These are phyloP conservation scores for Pungitius pungitius DNA, from an alignment of 2,113 vertebrate genomes.

Conservation along the genomic window DNA sequence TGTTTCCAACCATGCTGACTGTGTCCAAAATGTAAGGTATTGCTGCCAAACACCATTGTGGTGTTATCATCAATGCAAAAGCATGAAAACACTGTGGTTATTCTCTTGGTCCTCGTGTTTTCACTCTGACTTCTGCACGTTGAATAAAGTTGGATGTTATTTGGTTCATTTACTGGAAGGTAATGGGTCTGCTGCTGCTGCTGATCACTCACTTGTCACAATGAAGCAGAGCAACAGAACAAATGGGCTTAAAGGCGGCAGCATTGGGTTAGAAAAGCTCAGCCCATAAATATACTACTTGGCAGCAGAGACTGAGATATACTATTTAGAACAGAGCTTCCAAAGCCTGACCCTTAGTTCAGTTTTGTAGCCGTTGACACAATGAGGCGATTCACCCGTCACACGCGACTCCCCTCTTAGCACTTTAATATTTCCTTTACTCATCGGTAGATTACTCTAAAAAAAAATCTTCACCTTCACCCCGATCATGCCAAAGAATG, in stretches of 20 bases:
- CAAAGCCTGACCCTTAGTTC: neutral
- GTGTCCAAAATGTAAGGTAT: conserved; percentile 8
- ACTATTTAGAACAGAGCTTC: neutral
- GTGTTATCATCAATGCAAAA: conserved; percentile 14
- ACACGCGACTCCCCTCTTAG: neutral
- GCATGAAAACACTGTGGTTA: neutral
- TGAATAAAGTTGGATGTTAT: conserved; percentile 4
- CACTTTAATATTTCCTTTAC: neutral
- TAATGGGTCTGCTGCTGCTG: conserved; percentile 26
- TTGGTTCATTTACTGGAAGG: conserved; percentile 22
- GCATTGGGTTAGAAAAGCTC: neutral
- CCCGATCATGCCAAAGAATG: neutral
- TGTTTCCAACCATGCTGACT: neutral
- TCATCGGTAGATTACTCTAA: no score
- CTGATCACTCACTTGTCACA: conserved; percentile 10
- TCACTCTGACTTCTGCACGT: conserved; percentile 17
- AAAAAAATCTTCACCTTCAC: neutral
- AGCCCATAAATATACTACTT: neutral
- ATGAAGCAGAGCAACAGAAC: neutral
- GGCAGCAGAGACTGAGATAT: neutral
- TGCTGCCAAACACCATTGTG: neutral
- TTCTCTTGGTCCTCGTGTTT: conserved; percentile 8
- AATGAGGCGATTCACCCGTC: neutral
- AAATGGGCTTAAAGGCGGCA: neutral
- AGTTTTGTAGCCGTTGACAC: neutral